Percentiles rank a stretch among this genome's conserved stretches.
Conservation (phyloP, 2,113 vertebrate genomes). For the Pterocles orientalis region DNA sequence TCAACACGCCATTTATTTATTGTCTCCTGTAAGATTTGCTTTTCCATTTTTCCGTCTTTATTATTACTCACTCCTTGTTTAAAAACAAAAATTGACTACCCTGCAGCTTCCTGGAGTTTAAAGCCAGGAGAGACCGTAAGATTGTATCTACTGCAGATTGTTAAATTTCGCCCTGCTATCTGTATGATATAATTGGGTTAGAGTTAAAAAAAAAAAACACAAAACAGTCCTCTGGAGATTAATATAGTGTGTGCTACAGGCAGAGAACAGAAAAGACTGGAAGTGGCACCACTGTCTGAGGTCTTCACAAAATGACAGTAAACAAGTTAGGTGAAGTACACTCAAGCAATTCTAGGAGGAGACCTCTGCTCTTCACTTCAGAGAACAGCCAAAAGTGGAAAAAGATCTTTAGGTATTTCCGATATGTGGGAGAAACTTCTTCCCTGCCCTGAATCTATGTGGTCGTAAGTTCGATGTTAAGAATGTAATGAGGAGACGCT, state of each 20-base stretch:
- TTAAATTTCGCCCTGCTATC: background rate
- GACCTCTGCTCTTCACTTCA: background rate
- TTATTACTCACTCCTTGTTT: background rate
- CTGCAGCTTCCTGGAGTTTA: background rate
- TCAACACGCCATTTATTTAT: background rate
- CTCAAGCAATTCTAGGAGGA: background rate
- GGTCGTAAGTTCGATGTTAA: background rate
- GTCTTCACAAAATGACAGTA: background rate
- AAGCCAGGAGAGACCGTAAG: background rate
- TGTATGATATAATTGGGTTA: background rate
- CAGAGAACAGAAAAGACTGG: background rate
- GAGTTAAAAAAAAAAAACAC: background rate
- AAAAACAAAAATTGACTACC: slow-evolving; percentile 9
- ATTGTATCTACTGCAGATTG: background rate
- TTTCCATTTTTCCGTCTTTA: background rate
- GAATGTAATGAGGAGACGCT: background rate
- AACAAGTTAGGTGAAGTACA: background rate
- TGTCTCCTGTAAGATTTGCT: background rate
- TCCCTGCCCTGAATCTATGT: background rate
- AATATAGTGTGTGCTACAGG: background rate
- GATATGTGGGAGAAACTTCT: background rate
- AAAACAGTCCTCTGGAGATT: background rate
- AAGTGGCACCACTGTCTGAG: background rate
- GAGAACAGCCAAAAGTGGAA: background rate
- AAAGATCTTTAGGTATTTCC: background rate